Evolutionary conservation across 2,113 vertebrate species (phyloP), one percentile per base, ranked within the genome.

Genomic region (Grus americana): DNA sequence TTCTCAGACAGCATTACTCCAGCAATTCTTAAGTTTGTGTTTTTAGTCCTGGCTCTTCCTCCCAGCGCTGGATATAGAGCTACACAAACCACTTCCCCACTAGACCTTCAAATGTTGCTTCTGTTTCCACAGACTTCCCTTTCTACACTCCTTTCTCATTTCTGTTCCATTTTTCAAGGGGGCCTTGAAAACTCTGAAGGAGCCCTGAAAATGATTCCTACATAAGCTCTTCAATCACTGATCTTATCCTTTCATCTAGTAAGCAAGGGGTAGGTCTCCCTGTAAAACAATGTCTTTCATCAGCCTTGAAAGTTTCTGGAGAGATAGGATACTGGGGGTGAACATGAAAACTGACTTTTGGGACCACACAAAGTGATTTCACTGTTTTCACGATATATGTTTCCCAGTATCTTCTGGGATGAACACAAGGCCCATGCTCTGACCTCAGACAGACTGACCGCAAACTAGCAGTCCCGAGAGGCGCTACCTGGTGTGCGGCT

Each of bases 211-310:
- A 96, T 62, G n/a, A n/a, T n/a, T n/a, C 52, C 81, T 34, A 67
- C 46, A 55, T 44, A 85, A 92, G 61, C 40, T 82, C 87, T 79
- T 90, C 76, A 81, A 85, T 74, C 86, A 81, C 2, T 57, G 90
- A 62, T 88, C 84, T 72, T 52, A 84, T 74, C 40, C 63, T 95
- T 96, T 96, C 85, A 94, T 83, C 85, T 84, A 63, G 24, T n/a
- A 78, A 75, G 76, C 66, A 74, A 0, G 12, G 38, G 55, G 47
- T 34, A 93, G 84, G 47, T 55, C 44, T 95, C 67, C 66, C 76
- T 88, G 79, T 90, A 81, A 93, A 92, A 78, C 86, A 80, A 61
- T 38, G 21, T 30, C 46, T 94, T 96, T 96, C 73, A 96, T 96
- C 84, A 94, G 63, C 27, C 71, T 74, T 67, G 63, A 90, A 94